phyloP scores from a whole-genome alignment of 2,888 invertebrate species.

The Atethmia centrago region DNA sequence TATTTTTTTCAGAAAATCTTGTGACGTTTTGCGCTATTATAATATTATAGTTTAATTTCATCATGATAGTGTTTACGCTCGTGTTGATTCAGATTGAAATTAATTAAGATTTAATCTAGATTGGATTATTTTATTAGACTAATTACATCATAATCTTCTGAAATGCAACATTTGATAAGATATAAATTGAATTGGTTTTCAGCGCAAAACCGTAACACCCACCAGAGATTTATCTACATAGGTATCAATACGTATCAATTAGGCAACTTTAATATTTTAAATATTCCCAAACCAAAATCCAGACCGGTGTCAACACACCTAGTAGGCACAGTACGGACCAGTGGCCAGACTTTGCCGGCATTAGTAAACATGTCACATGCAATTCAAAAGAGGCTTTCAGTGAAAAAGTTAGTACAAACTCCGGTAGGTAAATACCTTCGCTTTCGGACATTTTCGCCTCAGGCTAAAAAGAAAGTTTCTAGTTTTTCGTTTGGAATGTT shows the following conservation, averaged over 20 bases:
- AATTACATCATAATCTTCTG: neutral
- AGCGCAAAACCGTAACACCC: neutral
- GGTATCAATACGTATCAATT: no score
- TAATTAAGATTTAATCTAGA: neutral
- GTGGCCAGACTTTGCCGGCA: conserved; percentile 29
- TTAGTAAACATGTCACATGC: conserved; percentile 65
- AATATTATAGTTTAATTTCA: neutral
- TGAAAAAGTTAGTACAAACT: conserved; percentile 54
- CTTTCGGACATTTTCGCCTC: conserved; percentile 49
- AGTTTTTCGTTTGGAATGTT: conserved; percentile 46
- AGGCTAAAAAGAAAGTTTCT: conserved; percentile 53
- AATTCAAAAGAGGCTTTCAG: conserved; percentile 58
- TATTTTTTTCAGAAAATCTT: conserved; percentile 17
- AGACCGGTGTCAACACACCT: conserved; percentile 4
- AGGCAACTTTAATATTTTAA: neutral
- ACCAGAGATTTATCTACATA: neutral
- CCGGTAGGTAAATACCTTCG: conserved; percentile 53
- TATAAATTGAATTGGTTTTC: neutral
- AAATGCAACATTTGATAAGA: neutral
- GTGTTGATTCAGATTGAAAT: neutral
- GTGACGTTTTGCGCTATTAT: neutral
- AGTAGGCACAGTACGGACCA: neutral
- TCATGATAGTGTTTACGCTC: neutral
- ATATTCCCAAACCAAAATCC: neutral
- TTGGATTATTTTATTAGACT: neutral